phyloP scores from a whole-genome alignment of 2,113 vertebrate genomes.

The Eclectus roratus region DNA sequence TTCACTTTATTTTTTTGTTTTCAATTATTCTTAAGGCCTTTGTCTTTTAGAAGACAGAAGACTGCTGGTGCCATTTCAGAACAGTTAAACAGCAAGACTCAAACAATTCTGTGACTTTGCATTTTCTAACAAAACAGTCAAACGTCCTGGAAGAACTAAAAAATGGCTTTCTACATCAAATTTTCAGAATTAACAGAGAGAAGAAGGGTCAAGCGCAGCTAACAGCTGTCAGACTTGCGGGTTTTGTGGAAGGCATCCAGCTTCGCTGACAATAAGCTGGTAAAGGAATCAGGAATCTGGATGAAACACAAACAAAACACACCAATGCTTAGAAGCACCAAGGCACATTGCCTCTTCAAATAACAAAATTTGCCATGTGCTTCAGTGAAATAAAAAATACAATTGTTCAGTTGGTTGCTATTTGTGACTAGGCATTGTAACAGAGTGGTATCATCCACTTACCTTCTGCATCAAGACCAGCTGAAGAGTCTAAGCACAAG shows the following conservation, averaged over 20 bases:
- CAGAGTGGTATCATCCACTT: not conserved
- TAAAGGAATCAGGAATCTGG: not conserved
- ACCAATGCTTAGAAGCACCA: not conserved
- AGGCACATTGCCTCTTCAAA: not conserved
- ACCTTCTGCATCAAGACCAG: not conserved
- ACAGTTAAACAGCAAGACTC: not conserved
- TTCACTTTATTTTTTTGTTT: not conserved
- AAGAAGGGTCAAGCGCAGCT: not conserved
- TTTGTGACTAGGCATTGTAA: not conserved
- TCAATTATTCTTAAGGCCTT: not conserved
- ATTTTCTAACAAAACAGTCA: not conserved
- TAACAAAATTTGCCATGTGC: fast-evolving
- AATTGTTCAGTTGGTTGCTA: not conserved
- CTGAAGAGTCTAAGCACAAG: not conserved
- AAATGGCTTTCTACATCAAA: not conserved
- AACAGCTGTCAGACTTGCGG: not conserved
- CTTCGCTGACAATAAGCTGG: not conserved
- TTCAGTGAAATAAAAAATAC: not conserved
- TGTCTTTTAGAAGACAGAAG: not conserved
- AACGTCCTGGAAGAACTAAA: not conserved
- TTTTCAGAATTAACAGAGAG: not conserved
- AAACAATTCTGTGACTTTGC: not conserved
- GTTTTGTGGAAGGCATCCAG: not conserved
- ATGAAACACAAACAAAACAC: not conserved
- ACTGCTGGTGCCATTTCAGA: not conserved